Percentiles rank a stretch among this genome's conserved stretches.
These are phyloP conservation scores for Sepioteuthis lessoniana DNA, from an alignment of 2,888 invertebrate genomes.

Conservation along the genomic window DNA sequence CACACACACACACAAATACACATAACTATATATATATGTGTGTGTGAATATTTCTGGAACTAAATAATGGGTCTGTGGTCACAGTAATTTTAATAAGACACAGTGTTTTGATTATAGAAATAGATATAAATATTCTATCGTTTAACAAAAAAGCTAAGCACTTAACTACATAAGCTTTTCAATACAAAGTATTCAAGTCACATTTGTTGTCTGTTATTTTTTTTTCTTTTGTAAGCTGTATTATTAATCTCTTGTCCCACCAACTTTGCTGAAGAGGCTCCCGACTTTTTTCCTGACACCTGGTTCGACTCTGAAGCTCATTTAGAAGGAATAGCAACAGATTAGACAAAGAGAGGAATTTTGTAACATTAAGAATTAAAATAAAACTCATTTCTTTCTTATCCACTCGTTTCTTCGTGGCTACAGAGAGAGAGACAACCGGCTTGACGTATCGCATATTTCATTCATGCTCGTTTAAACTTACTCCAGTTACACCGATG, in stretches of 20 bases:
- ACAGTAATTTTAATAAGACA: not conserved
- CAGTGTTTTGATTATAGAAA: not conserved
- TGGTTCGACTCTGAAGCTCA: not conserved
- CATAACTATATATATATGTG: not conserved
- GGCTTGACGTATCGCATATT: not conserved
- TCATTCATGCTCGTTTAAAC: constrained; percentile 23
- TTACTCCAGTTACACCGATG: not conserved
- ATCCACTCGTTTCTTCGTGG: not conserved
- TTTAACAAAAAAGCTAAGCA: not conserved
- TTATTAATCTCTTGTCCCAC: not conserved
- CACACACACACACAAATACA: not conserved
- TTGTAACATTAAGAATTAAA: constrained; percentile 33
- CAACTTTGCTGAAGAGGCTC: not conserved
- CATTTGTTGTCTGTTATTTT: not conserved
- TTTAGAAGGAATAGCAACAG: not conserved
- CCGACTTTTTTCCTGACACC: not conserved
- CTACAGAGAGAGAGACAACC: not conserved
- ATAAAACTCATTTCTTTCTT: not conserved
- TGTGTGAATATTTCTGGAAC: not conserved
- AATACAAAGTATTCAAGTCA: not conserved
- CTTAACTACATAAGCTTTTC: not conserved
- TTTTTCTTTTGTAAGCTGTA: not conserved
- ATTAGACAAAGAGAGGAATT: not conserved
- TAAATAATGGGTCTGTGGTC: too few species aligned
- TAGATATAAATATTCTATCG: not conserved